Evolutionary conservation across 2,888 invertebrate genomes (phyloP).

Genomic region (Aromia moschata): DNA sequence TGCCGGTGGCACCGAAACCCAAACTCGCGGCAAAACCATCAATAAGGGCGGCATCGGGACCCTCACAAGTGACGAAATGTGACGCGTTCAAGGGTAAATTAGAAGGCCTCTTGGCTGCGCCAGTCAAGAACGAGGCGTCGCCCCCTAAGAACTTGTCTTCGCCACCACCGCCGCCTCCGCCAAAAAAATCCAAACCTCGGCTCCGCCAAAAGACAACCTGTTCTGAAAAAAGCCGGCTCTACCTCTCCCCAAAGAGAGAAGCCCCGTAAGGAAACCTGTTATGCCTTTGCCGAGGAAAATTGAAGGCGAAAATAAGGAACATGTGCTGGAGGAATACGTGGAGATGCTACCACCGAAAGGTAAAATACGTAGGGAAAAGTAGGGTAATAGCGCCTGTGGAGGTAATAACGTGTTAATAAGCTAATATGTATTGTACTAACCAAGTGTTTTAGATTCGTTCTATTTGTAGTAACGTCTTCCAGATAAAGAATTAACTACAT

Average conservation of each 20-base stretch:
- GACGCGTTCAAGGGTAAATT: conserved; percentile 11
- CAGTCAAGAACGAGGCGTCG: too few species aligned
- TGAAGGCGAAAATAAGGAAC: background rate
- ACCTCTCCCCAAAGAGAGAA: background rate
- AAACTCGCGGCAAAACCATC: background rate
- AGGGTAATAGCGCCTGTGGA: too few species aligned
- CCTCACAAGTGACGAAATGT: background rate
- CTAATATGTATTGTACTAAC: too few species aligned
- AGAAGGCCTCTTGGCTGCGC: background rate
- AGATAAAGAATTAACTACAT: too few species aligned
- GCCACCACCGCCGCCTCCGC: background rate
- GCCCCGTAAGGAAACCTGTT: background rate
- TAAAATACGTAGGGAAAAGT: background rate
- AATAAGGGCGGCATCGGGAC: background rate
- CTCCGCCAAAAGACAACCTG: background rate
- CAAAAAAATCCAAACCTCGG: background rate
- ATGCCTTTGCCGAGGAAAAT: background rate
- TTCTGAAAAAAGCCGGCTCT: background rate
- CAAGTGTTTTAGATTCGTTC: too few species aligned
- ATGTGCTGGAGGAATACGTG: background rate
- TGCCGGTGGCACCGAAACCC: conserved; percentile 7
- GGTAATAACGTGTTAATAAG: too few species aligned
- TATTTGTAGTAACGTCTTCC: too few species aligned
- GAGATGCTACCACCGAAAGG: conserved; percentile 4
- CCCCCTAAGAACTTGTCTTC: background rate